These are phyloP conservation scores for Papilio polytes DNA, from an alignment of 1,140 invertebrate genomes.

Conservation along the genomic window DNA sequence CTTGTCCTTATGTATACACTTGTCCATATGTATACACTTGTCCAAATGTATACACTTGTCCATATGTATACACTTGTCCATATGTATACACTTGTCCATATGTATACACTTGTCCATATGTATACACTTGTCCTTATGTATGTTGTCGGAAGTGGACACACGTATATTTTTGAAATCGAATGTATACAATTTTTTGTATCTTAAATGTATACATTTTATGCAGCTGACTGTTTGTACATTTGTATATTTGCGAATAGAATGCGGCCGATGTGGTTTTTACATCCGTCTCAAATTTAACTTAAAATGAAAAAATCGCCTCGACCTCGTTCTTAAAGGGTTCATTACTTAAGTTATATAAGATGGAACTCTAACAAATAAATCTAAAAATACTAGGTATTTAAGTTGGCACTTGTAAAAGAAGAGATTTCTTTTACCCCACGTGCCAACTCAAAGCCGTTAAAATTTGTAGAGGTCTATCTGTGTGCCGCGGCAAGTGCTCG, in stretches of 20 bases:
- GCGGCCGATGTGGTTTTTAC: background rate
- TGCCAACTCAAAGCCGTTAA: background rate
- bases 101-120: background rate
- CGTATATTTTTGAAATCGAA: too few relatives aligned
- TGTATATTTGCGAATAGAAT: slow-evolving; percentile 20
- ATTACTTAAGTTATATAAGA: background rate
- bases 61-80: background rate
- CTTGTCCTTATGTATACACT: too few relatives aligned
- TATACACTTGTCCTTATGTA: background rate
- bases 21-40: background rate
- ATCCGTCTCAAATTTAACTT: background rate
- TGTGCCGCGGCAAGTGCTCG: background rate
- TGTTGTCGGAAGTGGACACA: too few relatives aligned
- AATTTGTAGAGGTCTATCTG: background rate
- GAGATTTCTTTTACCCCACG: background rate
- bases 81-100: too few relatives aligned
- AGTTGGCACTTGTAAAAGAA: background rate
- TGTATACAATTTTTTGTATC: too few relatives aligned
- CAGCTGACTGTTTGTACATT: background rate
- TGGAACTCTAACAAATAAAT: slow-evolving; percentile 23
- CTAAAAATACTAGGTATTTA: too few relatives aligned
- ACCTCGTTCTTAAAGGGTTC: background rate
- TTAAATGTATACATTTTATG: too few relatives aligned
- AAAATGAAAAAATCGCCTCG: background rate
- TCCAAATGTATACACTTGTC: too few relatives aligned